Base-by-base conservation (phyloP, 2,888 invertebrate species). In the Drosophila lutescens region DNA sequence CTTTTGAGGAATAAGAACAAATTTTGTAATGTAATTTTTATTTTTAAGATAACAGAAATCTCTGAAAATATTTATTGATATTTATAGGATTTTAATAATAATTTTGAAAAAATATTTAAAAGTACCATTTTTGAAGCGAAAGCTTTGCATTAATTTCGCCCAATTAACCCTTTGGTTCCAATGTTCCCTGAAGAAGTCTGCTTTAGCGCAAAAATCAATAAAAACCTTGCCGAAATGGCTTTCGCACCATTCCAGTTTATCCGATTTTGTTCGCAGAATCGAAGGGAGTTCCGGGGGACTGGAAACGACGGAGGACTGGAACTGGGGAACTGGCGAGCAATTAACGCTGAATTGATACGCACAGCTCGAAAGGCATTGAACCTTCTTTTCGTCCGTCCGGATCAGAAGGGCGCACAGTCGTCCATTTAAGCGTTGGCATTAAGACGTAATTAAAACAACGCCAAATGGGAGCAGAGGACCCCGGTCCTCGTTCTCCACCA, bases 391-490 rank as follows among this genome's bases (percentile, higher is more conserved):
- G 56, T 44, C 36, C 10, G 53, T 46, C 26, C 46, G 46, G 26
- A 26, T 2, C 44, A 44, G 44, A 44, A 44, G 23, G 46, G 46
- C 46, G 46, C 46, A 26, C 32, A 49, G 49, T 17, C 7, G 15
- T 36, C 55, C 47, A 49, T 36, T 63, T 81, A 81, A 85, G 78
- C 80, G 81, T 69, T 73, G 74, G 74, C 79, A 87, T 86, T 87
- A 87, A 87, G 86, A 77, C 88, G 86, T 87, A 86, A 86, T 86
- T 86, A 86, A 86, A 86, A 85, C 88, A 86, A 83, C 79, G 87
- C 80, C 79, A 73, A 80, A 67, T 65, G 77, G 68, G 73, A 62
- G 46, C 44, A 49, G 23, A 67, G 62, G 76, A 74, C 74, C 68
- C 77, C 75, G n/a, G 8, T 2, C 38, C 6, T 38, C 43, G 12